Base-by-base conservation (phyloP, 2,888 invertebrate genomes). In the Drosophila ezoana region DNA sequence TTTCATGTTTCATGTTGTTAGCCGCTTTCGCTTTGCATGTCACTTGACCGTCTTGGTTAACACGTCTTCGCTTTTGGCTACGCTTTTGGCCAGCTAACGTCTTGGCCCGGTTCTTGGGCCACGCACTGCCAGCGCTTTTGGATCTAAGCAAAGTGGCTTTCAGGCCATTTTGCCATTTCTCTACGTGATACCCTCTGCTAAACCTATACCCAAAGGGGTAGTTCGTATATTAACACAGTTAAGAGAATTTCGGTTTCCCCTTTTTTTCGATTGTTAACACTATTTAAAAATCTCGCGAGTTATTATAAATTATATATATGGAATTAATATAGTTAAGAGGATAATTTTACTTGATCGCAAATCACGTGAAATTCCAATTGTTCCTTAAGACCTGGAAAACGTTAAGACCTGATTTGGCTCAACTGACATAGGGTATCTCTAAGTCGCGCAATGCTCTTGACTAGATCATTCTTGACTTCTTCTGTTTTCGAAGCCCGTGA, bases 11-110 rank as follows among this genome's bases (percentile, higher is more conserved):
- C 48, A 53, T 71, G 80, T 65, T 73, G 76, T 59, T 71, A 51
- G 54, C 63, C 66, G 71, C 70, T 77, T 73, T 80, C 79, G 70
- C 81, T 86, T 76, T 75, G 76, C 76, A 78, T 86, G 83, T 85
- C 76, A 76, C 76, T 76, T 74, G 79, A 67, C 78, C 79, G 53
- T 74, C 79, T 72, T 76, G 76, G 60, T 51, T 61, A 72, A 68
- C 72, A 68, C 52, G 72, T 66, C 58, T 71, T 51, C n/a, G 53
- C 53, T 60, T 63, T 37, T 23, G 48, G 45, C 33, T 64, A 33
- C 41, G 41, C 37, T 57, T 68, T 49, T 63, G 48, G 64, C 64
- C 65, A 64, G 53, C 43, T 51, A 18, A 16, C 53, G 44, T 52
- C 49, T 68, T 71, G 72, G 44, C 64, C 32, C 33, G 54, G 44